Percentiles rank a stretch among this genome's conserved stretches.
These are phyloP conservation scores for Chiroxiphia lanceolata DNA, from an alignment of 2,797 vertebrate genomes.

Conservation along the genomic window DNA sequence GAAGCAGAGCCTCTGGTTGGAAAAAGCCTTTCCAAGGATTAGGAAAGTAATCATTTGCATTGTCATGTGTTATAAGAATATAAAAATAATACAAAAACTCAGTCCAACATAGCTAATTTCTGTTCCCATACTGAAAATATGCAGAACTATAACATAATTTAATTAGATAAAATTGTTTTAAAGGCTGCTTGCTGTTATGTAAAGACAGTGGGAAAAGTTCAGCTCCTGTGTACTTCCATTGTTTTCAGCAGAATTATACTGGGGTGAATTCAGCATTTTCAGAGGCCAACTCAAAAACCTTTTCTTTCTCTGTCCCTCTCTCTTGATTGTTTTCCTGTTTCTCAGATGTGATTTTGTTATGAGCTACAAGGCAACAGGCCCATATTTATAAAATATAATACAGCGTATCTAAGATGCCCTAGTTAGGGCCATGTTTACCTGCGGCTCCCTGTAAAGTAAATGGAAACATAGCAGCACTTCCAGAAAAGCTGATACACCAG, in stretches of 20 bases:
- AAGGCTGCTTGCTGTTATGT: not conserved
- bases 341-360: not conserved
- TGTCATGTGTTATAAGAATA: not conserved
- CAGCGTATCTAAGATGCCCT: not conserved
- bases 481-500: not conserved
- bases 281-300: not conserved
- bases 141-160: not conserved
- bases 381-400: not conserved
- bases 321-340: not conserved
- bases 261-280: not conserved
- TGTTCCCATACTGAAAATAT: not conserved
- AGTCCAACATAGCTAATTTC: not conserved
- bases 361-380: not conserved
- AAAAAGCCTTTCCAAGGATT: not conserved
- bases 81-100: not conserved
- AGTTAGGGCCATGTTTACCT: not conserved
- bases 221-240: not conserved
- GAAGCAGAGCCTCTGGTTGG: not conserved
- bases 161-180: not conserved
- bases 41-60: not conserved
- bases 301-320: not conserved
- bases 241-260: not conserved
- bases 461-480: not conserved
- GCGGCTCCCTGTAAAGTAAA: not conserved
- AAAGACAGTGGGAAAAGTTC: slow-evolving; percentile 25